Percentiles rank a stretch among this genome's conserved stretches.
These are phyloP conservation scores for Cotesia typhae DNA, from an alignment of 1,140 invertebrate species.

Conservation along the genomic window DNA sequence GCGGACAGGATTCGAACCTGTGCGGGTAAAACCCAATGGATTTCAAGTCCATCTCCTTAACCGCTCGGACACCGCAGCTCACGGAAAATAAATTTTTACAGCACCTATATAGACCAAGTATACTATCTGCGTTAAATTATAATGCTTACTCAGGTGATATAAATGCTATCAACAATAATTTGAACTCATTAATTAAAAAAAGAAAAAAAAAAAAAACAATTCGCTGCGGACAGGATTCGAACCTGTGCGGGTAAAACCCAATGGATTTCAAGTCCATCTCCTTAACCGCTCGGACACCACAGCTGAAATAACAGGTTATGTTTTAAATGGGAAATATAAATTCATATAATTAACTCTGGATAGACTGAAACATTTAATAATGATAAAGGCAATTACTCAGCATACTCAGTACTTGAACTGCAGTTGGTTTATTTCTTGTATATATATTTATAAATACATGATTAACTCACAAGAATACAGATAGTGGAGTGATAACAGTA, in stretches of 20 bases:
- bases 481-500: background rate
- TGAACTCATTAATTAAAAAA: too few species aligned
- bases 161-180: too few species aligned
- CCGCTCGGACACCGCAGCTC: slow-evolving; percentile 6
- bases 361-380: too few species aligned
- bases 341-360: too few species aligned
- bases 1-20: slow-evolving; percentile 27
- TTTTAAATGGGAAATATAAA: too few species aligned
- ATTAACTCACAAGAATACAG: background rate
- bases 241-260: slow-evolving; percentile 79
- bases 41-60: background rate
- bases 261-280: slow-evolving; percentile 81
- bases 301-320: slow-evolving; percentile 49
- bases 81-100: background rate
- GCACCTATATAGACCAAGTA: background rate
- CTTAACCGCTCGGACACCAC: slow-evolving; percentile 74
- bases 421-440: too few species aligned
- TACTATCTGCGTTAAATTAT: background rate
- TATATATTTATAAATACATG: background rate
- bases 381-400: too few species aligned
- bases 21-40: slow-evolving; percentile 9
- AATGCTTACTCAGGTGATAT: background rate
- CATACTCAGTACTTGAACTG: too few species aligned
- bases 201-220: slow-evolving; percentile 52
- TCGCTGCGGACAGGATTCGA: slow-evolving; percentile 80